Base-by-base conservation (phyloP, 2,113 vertebrate species). In the Sinocyclocheilus grahami region DNA sequence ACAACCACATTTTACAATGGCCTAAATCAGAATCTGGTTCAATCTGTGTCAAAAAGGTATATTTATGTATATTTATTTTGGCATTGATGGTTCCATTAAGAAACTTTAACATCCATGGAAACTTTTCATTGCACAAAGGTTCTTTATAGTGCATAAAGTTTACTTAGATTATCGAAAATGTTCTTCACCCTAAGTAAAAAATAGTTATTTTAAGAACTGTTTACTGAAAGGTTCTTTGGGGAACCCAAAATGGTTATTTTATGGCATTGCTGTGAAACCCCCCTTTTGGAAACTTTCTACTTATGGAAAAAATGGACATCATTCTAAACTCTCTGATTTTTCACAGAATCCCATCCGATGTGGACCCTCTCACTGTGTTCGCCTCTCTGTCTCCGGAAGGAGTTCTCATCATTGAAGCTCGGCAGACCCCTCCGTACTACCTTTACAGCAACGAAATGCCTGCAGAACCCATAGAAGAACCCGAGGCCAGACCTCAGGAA, bases 341-440 rank as follows among this genome's bases (percentile, higher is more conserved):
- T 48, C 60, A 6, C 89, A 99, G 98, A 94, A 96, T 99, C 90
- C 98, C 98, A 0, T 83, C 91, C 1, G 97, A 98, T 51, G 97
- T 99, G 92, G 97, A 99, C 78, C 97, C 98, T 6, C 89, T 95
- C 89, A 97, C 96, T 0, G 98, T 99, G 3, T 98, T 99, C 0
- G 98, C 98, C 76, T 99, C 97, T 20, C 92, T 99, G 89, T 99
- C 98, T 12, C 98, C 98, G 0, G 98, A 99, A 91, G 97, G 98
- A 11, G 96, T 99, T 87, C 95, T 99, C 90, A 99, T 99, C 94
- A 99, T 99, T 33, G 97, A 99, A 91, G 97, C 97, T 0, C 96
- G 97, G 46, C 96, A 97, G 87, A 96, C 97, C 9, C 98, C 98
- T 14, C 97, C 98, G 0, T 99, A 98, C 90, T 95, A 96, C 78